Conservation (phyloP, 92 coral and sea anemone genomes). For the Bergia sp. region DNA sequence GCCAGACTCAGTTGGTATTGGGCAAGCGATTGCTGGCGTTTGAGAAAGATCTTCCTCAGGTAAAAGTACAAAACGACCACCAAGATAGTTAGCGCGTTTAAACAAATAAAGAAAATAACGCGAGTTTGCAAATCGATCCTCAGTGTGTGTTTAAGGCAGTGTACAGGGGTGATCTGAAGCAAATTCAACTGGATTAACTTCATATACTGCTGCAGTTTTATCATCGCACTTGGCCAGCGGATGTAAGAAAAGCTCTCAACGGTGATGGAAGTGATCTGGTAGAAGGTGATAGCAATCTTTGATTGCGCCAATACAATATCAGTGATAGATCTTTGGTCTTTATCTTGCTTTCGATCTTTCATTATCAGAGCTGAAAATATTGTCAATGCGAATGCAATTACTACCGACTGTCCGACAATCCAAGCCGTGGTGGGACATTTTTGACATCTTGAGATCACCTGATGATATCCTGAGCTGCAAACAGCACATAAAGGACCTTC, state of each 20-base stretch:
- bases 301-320: slow-evolving; percentile 56
- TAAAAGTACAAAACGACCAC: slow-evolving; percentile 32
- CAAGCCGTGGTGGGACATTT: slow-evolving; percentile 49
- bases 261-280: slow-evolving; percentile 60
- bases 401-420: slow-evolving; percentile 39
- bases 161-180: slow-evolving; percentile 55
- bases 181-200: slow-evolving; percentile 59
- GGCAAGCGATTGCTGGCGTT: background rate
- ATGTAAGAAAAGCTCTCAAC: slow-evolving; percentile 66
- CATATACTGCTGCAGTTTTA: slow-evolving; percentile 52
- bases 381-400: slow-evolving; percentile 1
- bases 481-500: slow-evolving; percentile 54
- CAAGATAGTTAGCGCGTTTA: slow-evolving; percentile 25
- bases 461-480: slow-evolving; percentile 28
- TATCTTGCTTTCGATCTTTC: slow-evolving; percentile 31
- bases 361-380: slow-evolving; percentile 33
- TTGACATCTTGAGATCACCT: slow-evolving; percentile 31
- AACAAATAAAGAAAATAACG: slow-evolving; percentile 42
- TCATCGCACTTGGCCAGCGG: slow-evolving; percentile 56
- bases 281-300: slow-evolving; percentile 64
- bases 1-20: background rate
- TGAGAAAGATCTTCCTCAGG: slow-evolving; percentile 12
- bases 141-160: slow-evolving; percentile 46
- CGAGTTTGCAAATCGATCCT: slow-evolving; percentile 50
- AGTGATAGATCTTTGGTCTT: slow-evolving; percentile 42